Conservation (phyloP, 1,140 invertebrate species). For the fruit fly (Drosophila melanogaster) region DNA sequence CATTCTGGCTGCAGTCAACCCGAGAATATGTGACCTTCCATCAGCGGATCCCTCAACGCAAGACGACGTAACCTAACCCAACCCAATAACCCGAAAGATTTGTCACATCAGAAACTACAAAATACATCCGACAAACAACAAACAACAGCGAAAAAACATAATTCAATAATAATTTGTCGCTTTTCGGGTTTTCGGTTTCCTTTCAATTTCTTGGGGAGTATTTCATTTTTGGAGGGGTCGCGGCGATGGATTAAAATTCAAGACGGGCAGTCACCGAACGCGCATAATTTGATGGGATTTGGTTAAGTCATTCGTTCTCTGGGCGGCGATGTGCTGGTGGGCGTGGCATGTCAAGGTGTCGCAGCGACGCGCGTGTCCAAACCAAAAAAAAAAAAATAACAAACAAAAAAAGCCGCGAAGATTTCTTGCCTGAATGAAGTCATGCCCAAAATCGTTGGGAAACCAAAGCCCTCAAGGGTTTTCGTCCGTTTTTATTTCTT, state of each 20-base stretch:
- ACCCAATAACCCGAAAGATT: constrained; percentile 30
- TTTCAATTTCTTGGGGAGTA: constrained; percentile 20
- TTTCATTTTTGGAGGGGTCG: neutral
- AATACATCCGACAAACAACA: constrained; percentile 22
- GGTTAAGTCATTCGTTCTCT: constrained; percentile 69
- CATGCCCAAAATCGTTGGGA: constrained; percentile 27
- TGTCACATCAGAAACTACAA: constrained; percentile 40
- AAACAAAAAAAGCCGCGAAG: neutral
- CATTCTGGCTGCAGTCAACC: neutral
- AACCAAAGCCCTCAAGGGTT: constrained; percentile 16
- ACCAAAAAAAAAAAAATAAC: constrained; percentile 8
- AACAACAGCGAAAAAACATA: constrained; percentile 4
- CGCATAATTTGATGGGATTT: constrained; percentile 79
- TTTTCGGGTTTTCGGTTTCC: constrained; percentile 21
- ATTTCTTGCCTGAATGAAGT: constrained; percentile 47
- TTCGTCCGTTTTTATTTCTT: neutral
- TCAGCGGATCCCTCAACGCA: constrained; percentile 3
- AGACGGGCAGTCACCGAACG: constrained; percentile 67
- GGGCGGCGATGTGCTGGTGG: constrained; percentile 5
- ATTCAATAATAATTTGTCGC: constrained; percentile 39
- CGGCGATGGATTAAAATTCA: constrained; percentile 61
- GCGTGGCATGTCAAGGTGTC: constrained; percentile 60
- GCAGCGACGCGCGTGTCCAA: constrained; percentile 39
- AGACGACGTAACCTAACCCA: constrained; percentile 29
- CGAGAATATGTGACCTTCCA: neutral